Percentiles rank a stretch among this genome's conserved stretches.
These are phyloP conservation scores for Gorsachius magnificus DNA, from an alignment of 2,797 vertebrate species.

Conservation along the genomic window DNA sequence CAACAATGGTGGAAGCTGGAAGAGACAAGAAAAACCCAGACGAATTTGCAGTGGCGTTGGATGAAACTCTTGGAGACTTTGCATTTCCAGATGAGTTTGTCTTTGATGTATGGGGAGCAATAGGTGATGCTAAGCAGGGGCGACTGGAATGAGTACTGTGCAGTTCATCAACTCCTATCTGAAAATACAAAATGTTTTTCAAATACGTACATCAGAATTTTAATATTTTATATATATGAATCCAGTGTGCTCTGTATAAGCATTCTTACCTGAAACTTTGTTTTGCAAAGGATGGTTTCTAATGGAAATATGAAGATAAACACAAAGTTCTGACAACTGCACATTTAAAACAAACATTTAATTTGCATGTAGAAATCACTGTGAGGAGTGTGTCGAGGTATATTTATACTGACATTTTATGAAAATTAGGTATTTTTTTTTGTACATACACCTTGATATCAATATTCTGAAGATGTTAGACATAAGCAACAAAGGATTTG, in stretches of 20 bases:
- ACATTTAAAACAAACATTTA: not conserved
- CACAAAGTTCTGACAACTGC: not conserved
- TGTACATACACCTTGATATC: not conserved
- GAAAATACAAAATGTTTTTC: not conserved
- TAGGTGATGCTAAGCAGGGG: constrained; percentile 90
- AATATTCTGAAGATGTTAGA: not conserved
- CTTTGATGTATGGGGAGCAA: constrained; percentile 96
- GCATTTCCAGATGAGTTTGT: constrained; percentile 97
- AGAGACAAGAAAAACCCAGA: constrained; percentile 93
- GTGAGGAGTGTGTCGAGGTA: not conserved
- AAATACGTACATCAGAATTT: not conserved
- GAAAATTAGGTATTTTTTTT: not conserved
- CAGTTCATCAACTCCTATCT: not conserved
- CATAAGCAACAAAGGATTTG: not conserved
- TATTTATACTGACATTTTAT: not conserved
- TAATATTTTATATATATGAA: not conserved
- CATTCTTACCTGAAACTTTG: not conserved
- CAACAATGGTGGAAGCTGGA: constrained; percentile 97
- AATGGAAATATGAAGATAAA: not conserved
- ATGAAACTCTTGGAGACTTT: constrained; percentile 93
- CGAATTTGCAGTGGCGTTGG: constrained; percentile 91
- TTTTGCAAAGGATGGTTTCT: constrained; percentile 1
- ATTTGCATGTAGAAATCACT: not conserved
- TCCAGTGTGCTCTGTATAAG: not conserved
- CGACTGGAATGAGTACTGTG: constrained; percentile 71